phyloP scores from a whole-genome alignment of 2,888 invertebrate genomes.

The Ophioninae sp. region DNA sequence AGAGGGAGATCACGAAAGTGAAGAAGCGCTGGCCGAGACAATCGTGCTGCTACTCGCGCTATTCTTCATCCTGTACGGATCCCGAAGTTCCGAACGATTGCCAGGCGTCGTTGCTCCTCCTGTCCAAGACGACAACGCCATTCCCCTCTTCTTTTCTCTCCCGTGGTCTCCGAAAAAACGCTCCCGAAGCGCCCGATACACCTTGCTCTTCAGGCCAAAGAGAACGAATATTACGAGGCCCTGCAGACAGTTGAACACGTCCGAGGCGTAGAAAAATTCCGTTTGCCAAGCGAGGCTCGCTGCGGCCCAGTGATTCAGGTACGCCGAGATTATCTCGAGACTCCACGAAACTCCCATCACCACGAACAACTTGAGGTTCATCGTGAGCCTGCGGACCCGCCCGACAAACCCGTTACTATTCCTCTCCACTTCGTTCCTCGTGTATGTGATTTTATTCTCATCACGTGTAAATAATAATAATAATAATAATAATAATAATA shows the following conservation, averaged over 20 bases:
- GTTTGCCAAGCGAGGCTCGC: conserved; percentile 67
- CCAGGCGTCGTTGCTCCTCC: conserved; percentile 38
- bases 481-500: neutral
- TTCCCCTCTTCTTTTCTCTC: neutral
- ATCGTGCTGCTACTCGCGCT: conserved; percentile 74
- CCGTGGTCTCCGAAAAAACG: conserved; percentile 78
- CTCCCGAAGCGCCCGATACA: conserved; percentile 84
- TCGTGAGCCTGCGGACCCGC: conserved; percentile 83
- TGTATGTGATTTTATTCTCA: neutral
- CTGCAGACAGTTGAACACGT: conserved; percentile 87
- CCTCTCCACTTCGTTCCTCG: neutral
- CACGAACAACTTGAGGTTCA: conserved; percentile 89
- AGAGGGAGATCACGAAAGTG: neutral
- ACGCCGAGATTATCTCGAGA: conserved; percentile 85
- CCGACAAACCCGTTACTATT: conserved; percentile 64
- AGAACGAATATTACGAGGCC: conserved; percentile 88
- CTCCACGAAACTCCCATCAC: conserved; percentile 91
- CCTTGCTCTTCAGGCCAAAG: conserved; percentile 87
- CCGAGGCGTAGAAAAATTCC: conserved; percentile 82
- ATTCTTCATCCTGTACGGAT: conserved; percentile 70
- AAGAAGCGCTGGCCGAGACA: conserved; percentile 67
- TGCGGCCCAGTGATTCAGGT: conserved; percentile 81
- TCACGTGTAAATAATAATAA: neutral
- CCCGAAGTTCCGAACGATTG: conserved; percentile 65
- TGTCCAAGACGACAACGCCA: neutral